Evolutionary conservation across 1,140 invertebrate species (phyloP).

Genomic region (Tetramorium alpestre): DNA sequence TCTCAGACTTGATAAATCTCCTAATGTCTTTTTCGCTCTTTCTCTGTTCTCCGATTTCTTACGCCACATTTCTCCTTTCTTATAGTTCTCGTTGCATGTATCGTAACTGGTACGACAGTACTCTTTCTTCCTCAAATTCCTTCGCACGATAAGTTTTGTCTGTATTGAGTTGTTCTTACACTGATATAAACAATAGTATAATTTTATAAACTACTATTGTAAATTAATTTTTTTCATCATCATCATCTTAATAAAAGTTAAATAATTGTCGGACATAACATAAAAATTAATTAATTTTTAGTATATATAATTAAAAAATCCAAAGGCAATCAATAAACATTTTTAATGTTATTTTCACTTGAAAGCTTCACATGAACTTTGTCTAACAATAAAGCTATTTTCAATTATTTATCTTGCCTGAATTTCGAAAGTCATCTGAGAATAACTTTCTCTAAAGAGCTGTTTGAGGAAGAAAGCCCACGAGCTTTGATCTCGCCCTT

Average conservation of each 20-base stretch:
- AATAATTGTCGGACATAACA: not conserved
- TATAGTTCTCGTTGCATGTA: slow-evolving; percentile 14
- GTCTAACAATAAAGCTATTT: slow-evolving; percentile 19
- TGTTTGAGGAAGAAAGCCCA: slow-evolving; percentile 35
- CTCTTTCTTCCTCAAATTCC: slow-evolving; percentile 26
- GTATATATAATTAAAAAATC: not conserved
- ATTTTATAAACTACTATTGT: not conserved
- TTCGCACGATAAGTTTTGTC: slow-evolving; percentile 33
- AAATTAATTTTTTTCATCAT: not conserved
- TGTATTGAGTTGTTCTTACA: slow-evolving; percentile 6
- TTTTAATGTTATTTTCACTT: not conserved
- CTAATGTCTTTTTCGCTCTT: slow-evolving; percentile 44
- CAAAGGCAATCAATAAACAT: not conserved
- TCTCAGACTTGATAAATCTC: slow-evolving; percentile 68
- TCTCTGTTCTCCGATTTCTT: slow-evolving; percentile 29
- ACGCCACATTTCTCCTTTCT: slow-evolving; percentile 43
- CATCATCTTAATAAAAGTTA: not conserved
- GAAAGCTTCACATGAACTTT: not conserved
- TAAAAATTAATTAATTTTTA: not conserved
- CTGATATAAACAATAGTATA: no score
- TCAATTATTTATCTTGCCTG: slow-evolving; percentile 24
- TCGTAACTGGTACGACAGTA: slow-evolving; percentile 32
- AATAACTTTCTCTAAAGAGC: slow-evolving; percentile 39
- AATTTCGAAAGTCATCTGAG: slow-evolving; percentile 35
- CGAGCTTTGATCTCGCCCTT: slow-evolving; percentile 62